These are phyloP conservation scores for Cylloceria caligata DNA, from an alignment of 2,888 invertebrate species.

Conservation along the genomic window DNA sequence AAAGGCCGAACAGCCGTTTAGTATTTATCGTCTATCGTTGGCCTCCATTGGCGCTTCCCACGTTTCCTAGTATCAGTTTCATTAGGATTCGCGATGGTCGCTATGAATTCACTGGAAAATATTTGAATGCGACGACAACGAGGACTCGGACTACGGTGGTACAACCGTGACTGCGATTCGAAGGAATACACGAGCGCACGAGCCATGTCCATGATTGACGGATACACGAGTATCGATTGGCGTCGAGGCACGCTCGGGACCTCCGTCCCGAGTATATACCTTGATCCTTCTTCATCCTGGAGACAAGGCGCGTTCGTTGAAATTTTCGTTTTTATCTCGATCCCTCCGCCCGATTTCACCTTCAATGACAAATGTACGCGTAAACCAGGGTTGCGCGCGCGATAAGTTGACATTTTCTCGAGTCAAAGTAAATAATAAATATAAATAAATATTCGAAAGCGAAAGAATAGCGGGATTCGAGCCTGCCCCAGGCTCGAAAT, in stretches of 20 bases:
- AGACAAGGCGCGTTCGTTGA: slow-evolving; percentile 64
- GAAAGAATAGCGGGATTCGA: too few species aligned
- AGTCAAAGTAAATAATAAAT: too few species aligned
- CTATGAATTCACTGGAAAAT: slow-evolving; percentile 80
- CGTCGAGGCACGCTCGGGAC: slow-evolving; percentile 48
- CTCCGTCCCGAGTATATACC: slow-evolving; percentile 68
- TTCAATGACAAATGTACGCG: not conserved
- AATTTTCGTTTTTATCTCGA: slow-evolving; percentile 71
- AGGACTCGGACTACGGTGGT: not conserved
- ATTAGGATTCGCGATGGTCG: slow-evolving; percentile 76
- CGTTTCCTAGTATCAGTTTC: slow-evolving; percentile 65
- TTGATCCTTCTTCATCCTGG: slow-evolving; percentile 65
- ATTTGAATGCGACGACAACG: slow-evolving; percentile 80
- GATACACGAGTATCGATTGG: slow-evolving; percentile 31
- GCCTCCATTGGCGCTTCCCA: slow-evolving; percentile 72
- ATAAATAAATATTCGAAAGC: too few species aligned
- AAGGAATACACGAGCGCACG: not conserved
- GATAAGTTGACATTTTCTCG: not conserved
- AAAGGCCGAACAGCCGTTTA: slow-evolving; percentile 81
- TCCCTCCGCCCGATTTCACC: slow-evolving; percentile 56
- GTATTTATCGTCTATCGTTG: slow-evolving; percentile 82
- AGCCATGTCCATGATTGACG: not conserved
- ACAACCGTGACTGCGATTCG: not conserved
- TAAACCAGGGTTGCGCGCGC: not conserved
- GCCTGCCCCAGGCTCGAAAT: slow-evolving; percentile 31